phyloP scores from a whole-genome alignment of 2,113 vertebrate genomes.

The Bothrops jararaca region DNA sequence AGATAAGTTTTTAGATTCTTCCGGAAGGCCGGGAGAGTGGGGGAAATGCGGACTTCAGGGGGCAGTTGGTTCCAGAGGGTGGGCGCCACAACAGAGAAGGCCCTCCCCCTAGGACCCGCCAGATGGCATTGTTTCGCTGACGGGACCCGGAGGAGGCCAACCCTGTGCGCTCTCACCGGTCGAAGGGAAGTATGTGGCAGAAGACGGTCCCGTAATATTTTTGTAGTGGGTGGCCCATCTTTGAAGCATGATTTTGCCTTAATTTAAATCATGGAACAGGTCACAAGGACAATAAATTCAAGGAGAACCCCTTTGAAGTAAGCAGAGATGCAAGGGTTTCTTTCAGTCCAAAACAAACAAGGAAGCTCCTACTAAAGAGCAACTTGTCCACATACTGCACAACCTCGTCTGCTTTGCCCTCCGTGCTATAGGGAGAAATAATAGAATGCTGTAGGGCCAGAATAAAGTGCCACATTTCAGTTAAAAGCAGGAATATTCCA shows the following conservation, averaged over 20 bases:
- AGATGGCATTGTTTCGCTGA: too few species aligned
- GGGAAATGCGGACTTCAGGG: too few species aligned
- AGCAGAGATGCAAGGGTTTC: not conserved
- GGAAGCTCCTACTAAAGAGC: not conserved
- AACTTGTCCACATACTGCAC: not conserved
- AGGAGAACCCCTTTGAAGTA: not conserved
- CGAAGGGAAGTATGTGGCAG: too few species aligned
- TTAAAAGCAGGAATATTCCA: not conserved
- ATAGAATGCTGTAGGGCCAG: not conserved
- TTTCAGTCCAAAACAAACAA: slow-evolving; percentile 10
- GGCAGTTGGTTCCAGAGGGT: too few species aligned
- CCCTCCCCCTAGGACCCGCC: too few species aligned
- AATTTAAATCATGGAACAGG: not conserved
- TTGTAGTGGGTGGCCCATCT: not conserved
- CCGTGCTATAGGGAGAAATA: not conserved
- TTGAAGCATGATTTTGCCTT: not conserved
- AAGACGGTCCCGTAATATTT: too few species aligned
- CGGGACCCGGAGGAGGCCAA: too few species aligned
- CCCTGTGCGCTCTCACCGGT: too few species aligned
- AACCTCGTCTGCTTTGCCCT: not conserved
- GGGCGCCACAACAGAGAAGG: too few species aligned
- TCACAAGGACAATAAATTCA: not conserved
- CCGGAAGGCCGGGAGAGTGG: too few species aligned
- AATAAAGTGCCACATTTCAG: not conserved
- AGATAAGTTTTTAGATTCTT: too few species aligned